phyloP scores from a whole-genome alignment of 2,113 vertebrate genomes.

The Chelonoidis abingdonii region DNA sequence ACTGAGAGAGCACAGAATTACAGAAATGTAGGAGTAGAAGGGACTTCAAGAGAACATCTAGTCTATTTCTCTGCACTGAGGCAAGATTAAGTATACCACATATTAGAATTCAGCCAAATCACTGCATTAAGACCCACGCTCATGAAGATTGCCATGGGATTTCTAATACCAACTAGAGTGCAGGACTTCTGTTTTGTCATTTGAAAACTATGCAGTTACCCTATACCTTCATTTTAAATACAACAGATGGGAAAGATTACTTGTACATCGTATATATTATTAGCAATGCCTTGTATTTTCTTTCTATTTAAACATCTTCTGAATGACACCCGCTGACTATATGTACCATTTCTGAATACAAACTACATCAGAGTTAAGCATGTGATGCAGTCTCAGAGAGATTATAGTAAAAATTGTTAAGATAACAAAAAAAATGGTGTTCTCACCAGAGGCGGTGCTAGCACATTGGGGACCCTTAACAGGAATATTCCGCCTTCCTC shows the following conservation, averaged over 20 bases:
- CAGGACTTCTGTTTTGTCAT: background rate
- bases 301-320: background rate
- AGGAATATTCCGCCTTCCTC: background rate
- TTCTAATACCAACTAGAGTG: background rate
- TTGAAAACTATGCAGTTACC: background rate
- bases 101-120: background rate
- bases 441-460: background rate
- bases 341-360: background rate
- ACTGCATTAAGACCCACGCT: background rate
- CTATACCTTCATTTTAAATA: background rate
- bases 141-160: background rate
- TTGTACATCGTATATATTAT: background rate
- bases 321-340: background rate
- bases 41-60: background rate
- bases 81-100: background rate
- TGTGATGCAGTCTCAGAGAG: background rate
- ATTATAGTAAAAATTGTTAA: background rate
- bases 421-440: background rate
- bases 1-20: background rate
- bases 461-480: too few species aligned
- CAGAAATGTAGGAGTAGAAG: background rate
- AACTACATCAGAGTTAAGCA: background rate
- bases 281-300: background rate
- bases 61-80: background rate
- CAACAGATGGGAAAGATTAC: accelerated